Conservation (phyloP, 2,113 vertebrate genomes). For the Centropus bengalensis region DNA sequence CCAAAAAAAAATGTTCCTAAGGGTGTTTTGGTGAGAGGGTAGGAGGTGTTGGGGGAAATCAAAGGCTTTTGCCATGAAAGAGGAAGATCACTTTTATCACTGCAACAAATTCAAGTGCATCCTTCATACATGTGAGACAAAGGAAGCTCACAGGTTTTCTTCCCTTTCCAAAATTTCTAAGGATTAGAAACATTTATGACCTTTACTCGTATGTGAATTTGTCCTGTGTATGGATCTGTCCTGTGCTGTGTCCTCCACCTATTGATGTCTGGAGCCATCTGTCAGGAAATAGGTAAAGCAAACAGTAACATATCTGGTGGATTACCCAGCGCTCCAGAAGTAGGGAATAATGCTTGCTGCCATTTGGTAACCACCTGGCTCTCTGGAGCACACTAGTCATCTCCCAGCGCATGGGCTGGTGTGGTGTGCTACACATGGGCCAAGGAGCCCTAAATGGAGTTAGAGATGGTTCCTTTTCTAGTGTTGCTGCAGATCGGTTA, state of each 20-base stretch:
- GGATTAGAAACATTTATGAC: background rate
- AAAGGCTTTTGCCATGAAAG: background rate
- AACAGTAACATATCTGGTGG: background rate
- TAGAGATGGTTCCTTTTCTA: background rate
- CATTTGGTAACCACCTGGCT: conserved; percentile 5
- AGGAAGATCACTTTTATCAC: background rate
- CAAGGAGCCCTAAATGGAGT: conserved; percentile 1
- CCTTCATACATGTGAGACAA: background rate
- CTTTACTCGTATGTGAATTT: background rate
- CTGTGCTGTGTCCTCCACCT: background rate
- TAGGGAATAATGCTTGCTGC: background rate
- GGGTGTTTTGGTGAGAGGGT: background rate
- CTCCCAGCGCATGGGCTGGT: background rate
- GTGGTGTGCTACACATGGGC: background rate
- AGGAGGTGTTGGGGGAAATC: background rate
- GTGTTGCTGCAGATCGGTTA: background rate
- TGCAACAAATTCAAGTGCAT: background rate
- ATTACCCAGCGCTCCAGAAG: background rate
- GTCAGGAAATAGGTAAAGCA: conserved; percentile 3
- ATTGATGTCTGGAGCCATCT: background rate
- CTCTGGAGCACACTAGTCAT: background rate
- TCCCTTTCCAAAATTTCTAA: background rate
- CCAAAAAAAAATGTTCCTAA: background rate
- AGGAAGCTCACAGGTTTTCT: background rate
- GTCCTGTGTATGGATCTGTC: background rate